These are phyloP conservation scores for Crocodylus rhombifer DNA, from an alignment of 2,797 vertebrate genomes.

Conservation along the genomic window DNA sequence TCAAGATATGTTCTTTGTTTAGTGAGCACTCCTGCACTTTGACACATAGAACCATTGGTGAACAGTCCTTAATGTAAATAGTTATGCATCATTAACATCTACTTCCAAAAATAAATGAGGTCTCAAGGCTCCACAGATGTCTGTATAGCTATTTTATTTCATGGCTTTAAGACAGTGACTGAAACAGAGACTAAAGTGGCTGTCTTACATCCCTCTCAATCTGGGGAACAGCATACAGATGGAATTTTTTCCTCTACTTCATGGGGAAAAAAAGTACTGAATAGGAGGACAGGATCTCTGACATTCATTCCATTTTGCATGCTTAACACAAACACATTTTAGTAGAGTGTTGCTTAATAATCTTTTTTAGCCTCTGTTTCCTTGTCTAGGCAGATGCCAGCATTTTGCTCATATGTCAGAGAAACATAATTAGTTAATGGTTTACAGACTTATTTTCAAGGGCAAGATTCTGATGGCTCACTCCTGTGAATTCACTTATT, in stretches of 20 bases:
- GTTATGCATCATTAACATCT: background rate
- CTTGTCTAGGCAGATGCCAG: background rate
- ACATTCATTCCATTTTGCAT: conserved; percentile 32
- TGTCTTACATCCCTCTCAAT: background rate
- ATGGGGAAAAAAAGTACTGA: conserved; percentile 37
- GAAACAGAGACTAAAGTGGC: background rate
- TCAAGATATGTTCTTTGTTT: background rate
- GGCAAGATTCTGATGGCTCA: background rate
- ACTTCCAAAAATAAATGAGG: background rate
- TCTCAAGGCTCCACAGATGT: background rate
- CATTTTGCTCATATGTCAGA: conserved; percentile 31
- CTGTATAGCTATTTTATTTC: background rate
- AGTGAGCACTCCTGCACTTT: background rate
- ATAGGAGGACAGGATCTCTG: background rate
- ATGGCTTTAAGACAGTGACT: background rate
- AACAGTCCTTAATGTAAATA: background rate
- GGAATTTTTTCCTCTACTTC: background rate
- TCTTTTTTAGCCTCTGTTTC: conserved; percentile 1
- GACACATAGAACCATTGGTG: background rate
- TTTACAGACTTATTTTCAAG: background rate
- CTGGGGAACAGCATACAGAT: background rate
- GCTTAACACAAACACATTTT: background rate
- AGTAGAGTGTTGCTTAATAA: conserved; percentile 37
- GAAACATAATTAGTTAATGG: background rate
- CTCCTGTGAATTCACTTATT: background rate